Evolutionary conservation across 2,113 vertebrate species (phyloP), one percentile per base, ranked within the genome.

Genomic region (Artemisiospiza belli): DNA sequence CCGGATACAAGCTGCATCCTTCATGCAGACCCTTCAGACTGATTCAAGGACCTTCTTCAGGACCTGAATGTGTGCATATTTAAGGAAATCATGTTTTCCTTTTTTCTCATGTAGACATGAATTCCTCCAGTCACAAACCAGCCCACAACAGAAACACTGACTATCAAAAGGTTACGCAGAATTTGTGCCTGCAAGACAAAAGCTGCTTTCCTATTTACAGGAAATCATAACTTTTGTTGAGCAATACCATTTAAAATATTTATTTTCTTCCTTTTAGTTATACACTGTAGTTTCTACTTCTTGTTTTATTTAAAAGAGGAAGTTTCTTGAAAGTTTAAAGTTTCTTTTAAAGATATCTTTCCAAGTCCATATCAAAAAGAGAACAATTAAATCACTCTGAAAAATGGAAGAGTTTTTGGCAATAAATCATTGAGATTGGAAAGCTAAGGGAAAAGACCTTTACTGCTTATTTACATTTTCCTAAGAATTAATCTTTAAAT

Each of bases 401-500:
- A 81, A 81, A 86, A 78, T 9, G 64, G 22, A 90, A 78, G 46
- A 73, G 9, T 14, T 47, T 83, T 88, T 70, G 62, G 68, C 41
- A 88, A 94, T 88, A 95, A 92, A 81, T 96, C 85, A 86, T 18
- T 52, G 47, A 83, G 85, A 90, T 43, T 88, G 82, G 68, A 93
- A 95, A 81, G 59, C 72, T 77, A 64, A 76, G 46, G 51, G 49
- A 66, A 85, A 93, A 91, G 61, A 90, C 28, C 64, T 93, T 87
- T 92, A 61, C 47, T 75, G 61, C 55, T 77, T 91, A 80, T 93
- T 96, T 96, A 90, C n/a, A 88, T 92, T 90, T 90, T 49, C 52
- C 49, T 83, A 81, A 86, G 84, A 86, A 92, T 92, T 61, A 86
- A 3, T 94, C 87, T 86, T 86, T 44, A 83, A 22, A 74, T 93